Evolutionary conservation across 2,888 invertebrate species (phyloP), one percentile per base, ranked within the genome.

Genomic region (Thereva unica): DNA sequence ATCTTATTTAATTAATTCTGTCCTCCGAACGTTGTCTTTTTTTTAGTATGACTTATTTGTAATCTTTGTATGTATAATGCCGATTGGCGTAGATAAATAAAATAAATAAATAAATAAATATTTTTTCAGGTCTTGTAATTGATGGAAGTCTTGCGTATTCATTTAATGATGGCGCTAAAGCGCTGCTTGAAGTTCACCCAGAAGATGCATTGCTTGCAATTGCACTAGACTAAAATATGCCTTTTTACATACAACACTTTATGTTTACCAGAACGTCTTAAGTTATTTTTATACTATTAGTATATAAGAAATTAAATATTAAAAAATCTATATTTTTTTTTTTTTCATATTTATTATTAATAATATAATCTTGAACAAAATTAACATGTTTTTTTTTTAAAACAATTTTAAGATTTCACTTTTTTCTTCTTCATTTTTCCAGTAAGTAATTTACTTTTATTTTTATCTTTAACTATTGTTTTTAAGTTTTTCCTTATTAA

Each of bases 101-200:
- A 44, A 10, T 37, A 53, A 53, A 56, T 23, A 35, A 41, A 40
- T 41, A 23, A 40, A 50, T 9, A 12, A 68, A 53, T 63, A 52
- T 10, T 42, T 53, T 73, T 69, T 4, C 70, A 87, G 91, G 91
- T 77, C 83, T 99, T 12, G 97, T 98, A 0, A 88, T 99, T 34
- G 99, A 99, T 79, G 98, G 99, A 37, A 94, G 96, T 70, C 89
- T 95, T 10, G 93, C 93, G 0, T 94, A 93, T 77, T 88, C 90
- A 0, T 99, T 98, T 81, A 97, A 97, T 80, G 94, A 95, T 77
- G 98, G 98, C 1, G 90, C 95, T 0, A 86, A 90, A 71, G 97
- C 93, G 0, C 78, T 89, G 6, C 81, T 99, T 9, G 93, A 95
- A 81, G 88, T 92, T 38, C 84, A 88, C 71, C 92, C 93, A 0